Percentiles rank a stretch among this genome's conserved stretches.
Conservation (phyloP, 2,113 vertebrate species). For the Pampusana beccarii region DNA sequence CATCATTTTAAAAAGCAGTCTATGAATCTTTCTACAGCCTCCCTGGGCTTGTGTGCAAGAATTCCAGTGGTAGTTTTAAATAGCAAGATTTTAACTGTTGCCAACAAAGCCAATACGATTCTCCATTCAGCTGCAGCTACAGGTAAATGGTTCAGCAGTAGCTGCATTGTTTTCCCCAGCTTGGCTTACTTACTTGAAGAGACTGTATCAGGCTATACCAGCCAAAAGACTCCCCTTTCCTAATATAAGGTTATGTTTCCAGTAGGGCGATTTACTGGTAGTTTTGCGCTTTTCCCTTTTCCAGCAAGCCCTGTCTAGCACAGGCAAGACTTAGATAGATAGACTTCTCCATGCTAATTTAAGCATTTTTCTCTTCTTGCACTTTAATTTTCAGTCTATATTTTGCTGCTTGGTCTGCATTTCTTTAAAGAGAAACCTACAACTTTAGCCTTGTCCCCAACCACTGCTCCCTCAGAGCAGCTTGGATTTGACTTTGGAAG, state of each 20-base stretch:
- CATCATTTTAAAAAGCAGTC: background rate
- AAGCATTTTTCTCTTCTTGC: conserved; percentile 25
- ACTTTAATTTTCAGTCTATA: conserved; percentile 59
- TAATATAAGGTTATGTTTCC: background rate
- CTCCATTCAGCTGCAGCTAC: background rate
- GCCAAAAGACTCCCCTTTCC: background rate
- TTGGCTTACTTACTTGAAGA: background rate
- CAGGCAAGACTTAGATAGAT: conserved; percentile 10
- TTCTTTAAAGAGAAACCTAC: conserved; percentile 51
- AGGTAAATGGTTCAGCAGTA: background rate
- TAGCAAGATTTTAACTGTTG: background rate
- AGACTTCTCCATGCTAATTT: conserved; percentile 4
- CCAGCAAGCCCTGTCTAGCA: background rate
- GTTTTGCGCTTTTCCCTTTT: conserved; percentile 9
- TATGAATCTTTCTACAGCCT: background rate
- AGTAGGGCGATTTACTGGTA: background rate
- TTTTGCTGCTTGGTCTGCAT: conserved; percentile 37
- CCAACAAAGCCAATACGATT: background rate
- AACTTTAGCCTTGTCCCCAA: conserved; percentile 31
- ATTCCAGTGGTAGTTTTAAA: background rate
- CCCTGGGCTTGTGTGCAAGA: background rate
- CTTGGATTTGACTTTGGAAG: background rate
- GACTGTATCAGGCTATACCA: background rate
- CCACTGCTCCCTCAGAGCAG: background rate
- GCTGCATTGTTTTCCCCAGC: background rate